A percentile compares a stretch with the other conserved stretches of the same genome.
Evolutionary conservation across 2,797 vertebrate species (phyloP).

Genomic region (Loriculus beryllinus): DNA sequence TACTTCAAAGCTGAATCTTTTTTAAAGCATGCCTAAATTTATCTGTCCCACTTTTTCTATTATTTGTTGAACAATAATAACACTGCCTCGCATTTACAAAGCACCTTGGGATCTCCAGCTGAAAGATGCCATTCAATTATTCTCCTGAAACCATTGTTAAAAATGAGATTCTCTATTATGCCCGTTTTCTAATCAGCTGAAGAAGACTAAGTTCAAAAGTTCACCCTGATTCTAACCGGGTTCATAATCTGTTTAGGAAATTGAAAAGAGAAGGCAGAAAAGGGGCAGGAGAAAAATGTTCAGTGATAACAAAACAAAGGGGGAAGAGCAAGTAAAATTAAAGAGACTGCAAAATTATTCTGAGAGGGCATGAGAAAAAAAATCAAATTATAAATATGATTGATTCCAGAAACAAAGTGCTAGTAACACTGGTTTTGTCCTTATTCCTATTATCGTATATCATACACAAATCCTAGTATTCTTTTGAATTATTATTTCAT

Average conservation of each 20-base stretch:
- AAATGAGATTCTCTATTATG: slow-evolving; percentile 13
- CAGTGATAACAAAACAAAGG: not conserved
- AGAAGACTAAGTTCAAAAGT: slow-evolving; percentile 33
- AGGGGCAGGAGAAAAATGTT: not conserved
- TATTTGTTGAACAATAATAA: slow-evolving; percentile 12
- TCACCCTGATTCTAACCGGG: not conserved
- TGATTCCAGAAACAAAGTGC: not conserved
- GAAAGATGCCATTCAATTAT: slow-evolving; percentile 42
- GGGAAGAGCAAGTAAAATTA: slow-evolving; percentile 9
- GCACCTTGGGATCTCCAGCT: not conserved
- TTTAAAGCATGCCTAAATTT: slow-evolving; percentile 18
- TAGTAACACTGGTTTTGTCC: not conserved
- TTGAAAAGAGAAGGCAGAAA: slow-evolving; percentile 22
- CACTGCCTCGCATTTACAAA: not conserved
- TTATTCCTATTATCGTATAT: not conserved
- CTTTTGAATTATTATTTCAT: not conserved
- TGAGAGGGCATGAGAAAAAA: not conserved
- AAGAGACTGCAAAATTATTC: not conserved
- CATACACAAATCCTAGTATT: not conserved
- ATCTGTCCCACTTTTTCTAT: not conserved
- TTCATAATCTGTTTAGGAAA: slow-evolving; percentile 32
- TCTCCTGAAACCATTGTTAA: not conserved
- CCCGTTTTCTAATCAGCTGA: slow-evolving; percentile 20
- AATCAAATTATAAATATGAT: not conserved
- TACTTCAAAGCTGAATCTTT: slow-evolving; percentile 4